Evolutionary conservation across 2,797 vertebrate genomes (phyloP), one percentile per base, ranked within the genome.

Genomic region (Hippoglossus hippoglossus): DNA sequence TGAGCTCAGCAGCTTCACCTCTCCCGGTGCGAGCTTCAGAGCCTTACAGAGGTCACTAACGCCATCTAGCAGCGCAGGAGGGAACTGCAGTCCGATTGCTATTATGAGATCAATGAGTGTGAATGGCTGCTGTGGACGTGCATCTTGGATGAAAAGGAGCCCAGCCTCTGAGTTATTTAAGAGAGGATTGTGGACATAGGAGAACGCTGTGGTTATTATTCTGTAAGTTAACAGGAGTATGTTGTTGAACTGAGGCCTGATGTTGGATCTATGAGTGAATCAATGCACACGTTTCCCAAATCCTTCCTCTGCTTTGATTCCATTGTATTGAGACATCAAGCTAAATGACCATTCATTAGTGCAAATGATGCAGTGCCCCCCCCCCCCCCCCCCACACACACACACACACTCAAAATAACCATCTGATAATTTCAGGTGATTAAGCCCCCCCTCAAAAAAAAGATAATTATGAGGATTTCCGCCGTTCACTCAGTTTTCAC

Each of bases 61-160:
- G 93, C 94, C 95, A 94, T 94, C 95, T 95, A 93, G 93, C 82
- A 91, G 77, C 64, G 22, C 22, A 76, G 57, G 41, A 11, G 34
- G 10, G 82, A 53, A 93, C 66, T 90, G 83, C 94, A 92, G 3
- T 34, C 18, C 74, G 67, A 87, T 83, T 51, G 63, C 50, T 71
- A 31, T 34, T 18, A 36, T 2, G 1, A 6, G 72, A 67, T 88
- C 82, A 69, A 61, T 73, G 46, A 68, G 64, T 18, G 6, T 39
- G 34, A 25, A 11, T 28, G 66, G 54, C 56, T 69, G 61, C 34
- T 55, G 22, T 52, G 31, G 56, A 16, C 44, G 75, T 61, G 21
- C 10, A 4, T 53, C 8, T 16, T 2, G 22, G 31, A 66, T 62
- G 22, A 22, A 16, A 24, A 26, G 0, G 5, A 28, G 6, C 51